Base-by-base conservation (phyloP, 2,888 invertebrate genomes). In the Mythimna lalbum region DNA sequence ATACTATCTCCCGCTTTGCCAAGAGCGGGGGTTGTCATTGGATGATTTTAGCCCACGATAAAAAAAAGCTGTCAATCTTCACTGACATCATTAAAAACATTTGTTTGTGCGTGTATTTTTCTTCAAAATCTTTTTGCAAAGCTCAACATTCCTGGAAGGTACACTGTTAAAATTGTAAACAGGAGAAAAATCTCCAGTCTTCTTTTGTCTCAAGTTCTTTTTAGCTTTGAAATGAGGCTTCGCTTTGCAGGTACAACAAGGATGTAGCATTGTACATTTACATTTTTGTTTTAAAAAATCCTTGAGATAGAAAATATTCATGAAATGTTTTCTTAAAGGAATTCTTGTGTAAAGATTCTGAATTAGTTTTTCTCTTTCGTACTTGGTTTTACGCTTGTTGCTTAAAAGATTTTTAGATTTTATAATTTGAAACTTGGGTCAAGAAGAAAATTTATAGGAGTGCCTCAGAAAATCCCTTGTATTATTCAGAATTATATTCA, bases 171-270 rank as follows among this genome's bases (percentile, higher is more conserved):
- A 61, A 69, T 62, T 49, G 47, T 59, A 49, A 74, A 72, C 23
- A 53, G 14, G 10, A 63, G 33, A 60, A 75, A 71, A 80, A 70
- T 76, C 55, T 69, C 27, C 55, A 70, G 62, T n/a, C n/a, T 76
- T 72, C 56, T 76, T 73, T 78, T 80, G 97, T 87, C 97, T 98
- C 91, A 66, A 90, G 92, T 19, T 98, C 97, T 93, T 97, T 43
- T 97, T 27, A 97, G 97, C n/a, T 78, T 73, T 67, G 63, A 85
- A 83, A 72, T 57, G 60, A 64, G 61, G 50, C 72, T 75, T n/a
- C 62, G 43, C 36, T 73, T 63, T 57, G 23, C 57, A 72, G 77
- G 63, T 73, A 75, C 59, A 78, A 82, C 59, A 78, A 82, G 69
- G 49, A 76, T 76, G 69, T 61, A 52, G 76, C 59, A 82, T 70